Base-by-base conservation (phyloP, 1,140 invertebrate species). In the Lineus longissimus region DNA sequence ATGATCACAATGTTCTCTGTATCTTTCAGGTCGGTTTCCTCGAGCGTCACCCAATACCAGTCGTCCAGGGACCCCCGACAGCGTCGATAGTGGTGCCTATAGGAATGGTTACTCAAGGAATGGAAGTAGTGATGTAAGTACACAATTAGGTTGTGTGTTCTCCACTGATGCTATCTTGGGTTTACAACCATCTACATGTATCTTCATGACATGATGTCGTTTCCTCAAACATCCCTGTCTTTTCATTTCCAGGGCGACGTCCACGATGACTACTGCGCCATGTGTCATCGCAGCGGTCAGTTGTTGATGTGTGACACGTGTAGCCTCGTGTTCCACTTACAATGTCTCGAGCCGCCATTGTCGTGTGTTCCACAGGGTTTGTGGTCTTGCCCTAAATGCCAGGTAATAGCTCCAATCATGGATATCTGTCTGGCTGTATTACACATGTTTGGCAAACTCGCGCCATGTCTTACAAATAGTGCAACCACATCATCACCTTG, bases 241-340 rank as follows among this genome's bases (percentile, higher is more conserved):
- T n/a, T n/a, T n/a, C n/a, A n/a, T 36, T 45, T 54, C 17, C 47
- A 66, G 65, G 58, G 23, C n/a, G 70, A 70, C 47, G 63, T 66
- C 23, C 71, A 75, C 56, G 77, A 79, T 29, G 71, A 73, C 59
- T 57, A 67, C 22, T 81, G 80, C 70, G 71, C 73, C 13, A 72
- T 76, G 13, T 81, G 80, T 72, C 67, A 68, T 17, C 71, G 72
- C 23, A 70, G 70, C 54, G 79, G 80, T 7, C 77, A 72, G 59
- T 85, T 97, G 68, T 90, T 94, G 0, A 92, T 93, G 74, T 98
- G 96, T 83, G 95, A 98, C 78, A 93, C 91, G 0, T 98, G 96
- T 77, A 88, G 90, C 70, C 84, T 92, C 30, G 89, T 92, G 80
- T 98, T 97, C 83, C 96, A 98, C 84, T 82, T 97, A 55, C 89